A percentile compares a stretch with the other conserved stretches of the same genome.
These are phyloP conservation scores for Habroteleia sp. DNA, from an alignment of 2,888 invertebrate species.

Conservation along the genomic window DNA sequence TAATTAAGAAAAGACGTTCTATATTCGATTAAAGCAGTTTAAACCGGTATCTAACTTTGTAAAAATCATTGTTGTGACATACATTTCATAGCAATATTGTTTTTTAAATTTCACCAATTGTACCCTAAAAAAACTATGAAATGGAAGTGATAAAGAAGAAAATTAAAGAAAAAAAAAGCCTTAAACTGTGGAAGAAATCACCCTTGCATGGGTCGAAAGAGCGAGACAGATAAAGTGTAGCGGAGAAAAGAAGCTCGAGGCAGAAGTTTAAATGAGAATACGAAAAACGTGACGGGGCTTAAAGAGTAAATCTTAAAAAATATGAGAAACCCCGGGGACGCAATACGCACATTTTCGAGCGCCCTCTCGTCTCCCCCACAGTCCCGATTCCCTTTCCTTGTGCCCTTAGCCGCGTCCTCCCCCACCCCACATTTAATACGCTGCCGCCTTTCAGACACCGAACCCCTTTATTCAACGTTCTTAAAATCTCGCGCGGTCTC, in stretches of 20 bases:
- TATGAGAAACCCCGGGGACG: conserved; percentile 77
- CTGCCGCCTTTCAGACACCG: conserved; percentile 72
- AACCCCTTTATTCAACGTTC: conserved; percentile 79
- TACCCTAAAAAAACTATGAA: not conserved
- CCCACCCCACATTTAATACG: conserved; percentile 58
- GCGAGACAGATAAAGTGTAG: conserved; percentile 20
- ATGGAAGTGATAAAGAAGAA: conserved; percentile 6
- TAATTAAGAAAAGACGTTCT: too few relatives aligned
- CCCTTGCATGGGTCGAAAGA: conserved; percentile 52
- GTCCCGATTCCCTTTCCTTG: conserved; percentile 50
- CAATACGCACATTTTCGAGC: conserved; percentile 72
- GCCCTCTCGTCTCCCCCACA: conserved; percentile 61
- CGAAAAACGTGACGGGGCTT: conserved; percentile 74
- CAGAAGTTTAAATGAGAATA: conserved; percentile 65
- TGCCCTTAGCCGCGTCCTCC: conserved; percentile 55
- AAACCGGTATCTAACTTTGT: too few relatives aligned
- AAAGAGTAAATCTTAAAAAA: conserved; percentile 80
- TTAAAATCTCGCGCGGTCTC: conserved; percentile 73
- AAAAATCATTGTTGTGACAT: too few relatives aligned
- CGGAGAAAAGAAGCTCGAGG: conserved; percentile 45
- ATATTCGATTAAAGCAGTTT: too few relatives aligned
- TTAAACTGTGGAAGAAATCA: conserved; percentile 51
- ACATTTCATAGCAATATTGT: too few relatives aligned
- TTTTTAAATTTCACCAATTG: too few relatives aligned
- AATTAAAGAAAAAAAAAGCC: conserved; percentile 6